A percentile compares a stretch with the other conserved stretches of the same genome.
Evolutionary conservation across 2,888 invertebrate genomes (phyloP).

Genomic region (Acleris cristana): DNA sequence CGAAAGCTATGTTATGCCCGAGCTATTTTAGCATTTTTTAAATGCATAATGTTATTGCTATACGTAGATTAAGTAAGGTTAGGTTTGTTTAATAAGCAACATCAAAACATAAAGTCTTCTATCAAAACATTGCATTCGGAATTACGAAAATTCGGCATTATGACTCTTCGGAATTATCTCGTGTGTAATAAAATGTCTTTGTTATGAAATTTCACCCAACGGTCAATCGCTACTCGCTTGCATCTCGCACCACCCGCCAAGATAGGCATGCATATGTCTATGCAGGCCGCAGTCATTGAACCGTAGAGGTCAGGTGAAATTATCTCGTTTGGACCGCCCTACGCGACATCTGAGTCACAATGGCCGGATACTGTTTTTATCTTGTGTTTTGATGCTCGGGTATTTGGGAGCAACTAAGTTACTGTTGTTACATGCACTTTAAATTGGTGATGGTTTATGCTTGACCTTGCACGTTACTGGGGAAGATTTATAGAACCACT

Average conservation of each 20-base stretch:
- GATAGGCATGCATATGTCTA: slow-evolving; percentile 80
- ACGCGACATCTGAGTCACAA: slow-evolving; percentile 78
- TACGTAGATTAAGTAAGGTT: too few species aligned
- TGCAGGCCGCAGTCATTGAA: slow-evolving; percentile 82
- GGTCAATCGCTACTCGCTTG: background rate
- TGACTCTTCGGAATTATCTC: too few species aligned
- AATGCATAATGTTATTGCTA: too few species aligned
- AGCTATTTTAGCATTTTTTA: too few species aligned
- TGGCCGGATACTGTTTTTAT: slow-evolving; percentile 70
- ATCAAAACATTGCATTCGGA: too few species aligned
- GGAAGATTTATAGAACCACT: too few species aligned
- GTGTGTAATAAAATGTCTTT: background rate
- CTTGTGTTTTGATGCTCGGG: slow-evolving; percentile 56
- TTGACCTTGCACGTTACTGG: background rate
- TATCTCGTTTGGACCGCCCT: slow-evolving; percentile 73
- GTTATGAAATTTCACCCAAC: background rate
- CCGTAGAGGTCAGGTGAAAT: slow-evolving; percentile 83
- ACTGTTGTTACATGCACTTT: slow-evolving; percentile 23
- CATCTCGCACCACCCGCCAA: slow-evolving; percentile 44
- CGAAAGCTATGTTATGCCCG: too few species aligned
- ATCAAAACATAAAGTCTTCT: too few species aligned
- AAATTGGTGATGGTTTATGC: background rate
- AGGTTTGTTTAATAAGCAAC: too few species aligned
- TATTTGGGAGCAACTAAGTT: slow-evolving; percentile 55
- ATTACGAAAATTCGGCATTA: too few species aligned